Evolutionary conservation across 2,113 vertebrate species (phyloP), one percentile per base, ranked within the genome.

Genomic region (Oreotrochilus melanogaster): DNA sequence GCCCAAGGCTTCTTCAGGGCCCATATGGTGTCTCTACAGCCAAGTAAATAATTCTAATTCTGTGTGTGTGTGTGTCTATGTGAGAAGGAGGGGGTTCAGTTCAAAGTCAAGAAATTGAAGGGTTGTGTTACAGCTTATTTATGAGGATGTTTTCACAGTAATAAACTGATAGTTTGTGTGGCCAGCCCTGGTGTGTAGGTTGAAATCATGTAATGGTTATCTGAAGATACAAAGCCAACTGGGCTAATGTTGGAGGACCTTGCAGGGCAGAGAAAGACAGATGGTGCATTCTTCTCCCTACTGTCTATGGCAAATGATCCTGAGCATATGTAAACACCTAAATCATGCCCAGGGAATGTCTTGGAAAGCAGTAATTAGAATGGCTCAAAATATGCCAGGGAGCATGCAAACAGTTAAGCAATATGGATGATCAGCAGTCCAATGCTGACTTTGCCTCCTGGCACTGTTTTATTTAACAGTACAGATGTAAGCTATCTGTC

Each of bases 181-280:
- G 4, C 0, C 3, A 83, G 14, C 23, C 24, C 31, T 84, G 28
- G 31, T 70, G 23, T n/a, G 42, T 21, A 43, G 3, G 10, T 4
- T 74, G 31, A 67, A 81, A 73, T 81, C 51, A 8, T 39, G 4
- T 42, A 50, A 43, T 5, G 22, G 33, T 6, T 71, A 23, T 74
- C 47, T 78, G 33, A 91, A 93, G 31, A n/a, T 27, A 71, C 21
- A 64, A 84, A 89, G 18, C 28, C 48, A 75, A 60, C 16, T 35
- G 33, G 23, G 31, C 53, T 85, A 39, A 60, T 31, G 19, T 43
- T 47, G 24, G 64, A 94, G 39, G 53, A 64, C 10, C 14, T 74
- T 47, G 21, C 47, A 81, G 28, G 47, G 28, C 56, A 84, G n/a
- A 31, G 18, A 71, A 94, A 94, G 71, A 82, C 71, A 88, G 71